Percentiles rank a stretch among this genome's conserved stretches.
Conservation (phyloP, 2,888 invertebrate genomes). For the Himalopsyche kuldschensis region DNA sequence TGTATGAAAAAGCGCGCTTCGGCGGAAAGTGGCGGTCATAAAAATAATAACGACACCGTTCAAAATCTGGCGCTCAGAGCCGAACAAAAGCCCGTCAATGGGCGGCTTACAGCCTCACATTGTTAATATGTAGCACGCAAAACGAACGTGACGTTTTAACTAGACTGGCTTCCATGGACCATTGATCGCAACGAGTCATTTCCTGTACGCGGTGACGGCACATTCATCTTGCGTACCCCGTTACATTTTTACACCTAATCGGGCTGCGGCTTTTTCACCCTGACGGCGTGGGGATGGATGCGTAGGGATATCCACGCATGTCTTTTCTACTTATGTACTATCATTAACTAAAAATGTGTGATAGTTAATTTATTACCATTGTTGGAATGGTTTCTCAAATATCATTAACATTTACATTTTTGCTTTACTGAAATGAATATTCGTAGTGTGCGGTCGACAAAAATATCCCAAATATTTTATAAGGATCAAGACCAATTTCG, state of each 20-base stretch:
- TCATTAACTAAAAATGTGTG: neutral
- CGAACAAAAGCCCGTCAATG: neutral
- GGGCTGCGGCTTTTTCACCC: slow-evolving; percentile 9
- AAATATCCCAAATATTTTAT: too few species aligned
- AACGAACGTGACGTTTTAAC: slow-evolving; percentile 18
- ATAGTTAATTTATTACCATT: neutral
- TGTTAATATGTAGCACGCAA: neutral
- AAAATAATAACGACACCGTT: neutral
- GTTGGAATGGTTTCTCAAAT: too few species aligned
- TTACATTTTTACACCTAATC: slow-evolving; percentile 31
- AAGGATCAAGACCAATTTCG: too few species aligned
- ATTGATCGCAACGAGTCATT: slow-evolving; percentile 22
- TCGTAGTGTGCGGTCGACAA: too few species aligned
- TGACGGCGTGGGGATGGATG: neutral
- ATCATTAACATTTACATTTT: too few species aligned
- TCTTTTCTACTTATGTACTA: neutral
- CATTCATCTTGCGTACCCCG: slow-evolving; percentile 25
- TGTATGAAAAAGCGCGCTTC: neutral
- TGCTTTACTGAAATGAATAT: too few species aligned
- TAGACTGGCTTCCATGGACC: neutral
- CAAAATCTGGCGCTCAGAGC: neutral
- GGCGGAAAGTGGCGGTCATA: neutral
- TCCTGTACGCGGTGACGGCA: slow-evolving; percentile 20
- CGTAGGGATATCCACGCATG: neutral
- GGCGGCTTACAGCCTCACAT: neutral